Evolutionary conservation across 2,888 invertebrate species (phyloP), one percentile per base, ranked within the genome.

Genomic region (Epiblema foenella): DNA sequence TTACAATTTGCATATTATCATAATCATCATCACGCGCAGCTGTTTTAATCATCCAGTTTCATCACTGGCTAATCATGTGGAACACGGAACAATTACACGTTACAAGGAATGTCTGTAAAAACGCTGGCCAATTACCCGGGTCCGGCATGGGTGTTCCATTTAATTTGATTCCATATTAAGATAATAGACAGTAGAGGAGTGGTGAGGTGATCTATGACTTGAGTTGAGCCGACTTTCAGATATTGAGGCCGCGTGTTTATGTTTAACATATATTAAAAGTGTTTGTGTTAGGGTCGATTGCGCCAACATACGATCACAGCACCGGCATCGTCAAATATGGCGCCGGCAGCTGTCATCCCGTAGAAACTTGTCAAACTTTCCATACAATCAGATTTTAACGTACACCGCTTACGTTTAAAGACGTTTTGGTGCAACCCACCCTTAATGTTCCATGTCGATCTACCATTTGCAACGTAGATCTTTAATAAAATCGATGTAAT

Each of bases 1-100:
- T 72, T 77, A 77, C 66, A 75, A 85, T 90, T 89, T 87, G 83
- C 86, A 88, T 89, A 86, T 82, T 74, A 79, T 80, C 86, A 84
- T 82, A 82, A 57, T 57, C 49, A 84, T 82, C 82, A 58, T 64
- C 69, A 70, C 70, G 70, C 70, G 54, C 65, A 49, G 71, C 52
- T 37, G 60, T 56, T 70, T 66, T 75, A 69, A 75, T 70, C 70
- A 20, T 58, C 65, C 49, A 71, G 74, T 77, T 78, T 74, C 75
- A 77, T 77, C 74, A 73, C 64, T 69, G 65, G 49, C 24, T 67
- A 67, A 71, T 67, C 66, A 71, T 57, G 71, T 71, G 71, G 60
- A 67, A 71, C 71, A 65, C 67, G 71, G 62, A 71, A 71, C 71
- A 67, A 67, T 71, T 71, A 71, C 49, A 64, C 42, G 58, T 46